A percentile compares a stretch with the other conserved stretches of the same genome.
These are phyloP conservation scores for Tenebrio molitor DNA, from an alignment of 1,140 invertebrate species.

Conservation along the genomic window DNA sequence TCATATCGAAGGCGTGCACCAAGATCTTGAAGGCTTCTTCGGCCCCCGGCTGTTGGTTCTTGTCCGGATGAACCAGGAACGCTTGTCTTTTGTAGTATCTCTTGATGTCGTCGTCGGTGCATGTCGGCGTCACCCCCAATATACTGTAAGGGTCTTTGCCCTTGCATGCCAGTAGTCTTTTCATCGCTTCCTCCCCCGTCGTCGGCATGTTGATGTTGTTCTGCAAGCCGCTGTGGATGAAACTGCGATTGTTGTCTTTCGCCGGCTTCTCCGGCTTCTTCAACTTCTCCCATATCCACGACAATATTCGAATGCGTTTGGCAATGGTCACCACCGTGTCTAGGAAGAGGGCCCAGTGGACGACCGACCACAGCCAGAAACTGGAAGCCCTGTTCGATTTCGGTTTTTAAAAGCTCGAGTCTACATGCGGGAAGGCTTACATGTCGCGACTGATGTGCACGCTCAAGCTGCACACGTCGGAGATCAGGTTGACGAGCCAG, in stretches of 20 bases:
- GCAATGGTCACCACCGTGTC: constrained; percentile 57
- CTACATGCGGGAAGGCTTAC: constrained; percentile 70
- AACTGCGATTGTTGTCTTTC: constrained; percentile 51
- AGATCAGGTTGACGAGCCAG: constrained; percentile 84
- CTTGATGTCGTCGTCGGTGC: constrained; percentile 94
- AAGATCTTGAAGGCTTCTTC: constrained; percentile 97
- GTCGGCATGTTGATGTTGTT: constrained; percentile 87
- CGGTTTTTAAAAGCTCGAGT: background rate
- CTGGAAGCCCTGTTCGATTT: constrained; percentile 51
- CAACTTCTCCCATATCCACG: constrained; percentile 64
- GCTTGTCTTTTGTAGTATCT: constrained; percentile 94
- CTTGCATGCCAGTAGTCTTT: constrained; percentile 90
- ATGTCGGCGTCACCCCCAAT: constrained; percentile 83
- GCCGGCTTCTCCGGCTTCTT: constrained; percentile 53
- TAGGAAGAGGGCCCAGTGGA: constrained; percentile 58
- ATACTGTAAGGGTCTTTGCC: constrained; percentile 91
- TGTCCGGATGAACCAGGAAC: constrained; percentile 94
- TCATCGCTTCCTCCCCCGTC: constrained; percentile 95
- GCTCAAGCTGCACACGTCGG: constrained; percentile 83
- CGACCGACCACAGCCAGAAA: constrained; percentile 57
- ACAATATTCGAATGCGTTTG: constrained; percentile 60
- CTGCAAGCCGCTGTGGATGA: constrained; percentile 74
- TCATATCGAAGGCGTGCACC: constrained; percentile 93
- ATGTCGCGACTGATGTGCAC: constrained; percentile 80
- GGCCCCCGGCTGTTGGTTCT: constrained; percentile 93